Evolutionary conservation across 2,113 vertebrate species (phyloP), one percentile per base, ranked within the genome.

Genomic region (Phylloscopus whistleri): DNA sequence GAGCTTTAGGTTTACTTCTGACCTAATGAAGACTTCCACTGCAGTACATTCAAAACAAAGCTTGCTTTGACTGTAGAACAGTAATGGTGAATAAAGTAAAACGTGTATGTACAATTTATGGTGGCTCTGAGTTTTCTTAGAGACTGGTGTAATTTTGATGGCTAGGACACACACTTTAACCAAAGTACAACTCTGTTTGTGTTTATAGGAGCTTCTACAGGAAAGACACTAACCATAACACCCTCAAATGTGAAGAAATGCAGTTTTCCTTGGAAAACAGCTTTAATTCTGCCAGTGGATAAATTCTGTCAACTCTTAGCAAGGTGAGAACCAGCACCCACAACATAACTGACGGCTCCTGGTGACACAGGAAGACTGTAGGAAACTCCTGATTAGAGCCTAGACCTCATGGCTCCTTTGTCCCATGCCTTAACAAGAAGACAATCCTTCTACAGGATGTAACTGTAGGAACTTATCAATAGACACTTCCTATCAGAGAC

Each of bases 401-500:
- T 66, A 96, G 94, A 96, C 91, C 90, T 85, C 31, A 6, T 41
- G 91, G 75, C 95, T 97, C 95, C 95, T 91, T 85, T 70, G 69
- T 90, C 56, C 76, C 88, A 44, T 43, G 68, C 27, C n/a, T 63
- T 48, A 85, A 73, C 64, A 75, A 80, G 58, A 85, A 77, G 95
- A 89, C 89, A 91, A 93, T 87, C 63, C 80, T 86, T 90, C 84
- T 44, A 80, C 86, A 94, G 93, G 93, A 95, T 96, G 75, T 73
- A 93, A 92, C 82, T 92, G 94, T 53, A 94, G 86, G 85, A 96
- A 96, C 91, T 95, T 96, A 93, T 95, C 96, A 96, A 77, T 81
- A 75, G 74, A 94, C 96, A 96, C 94, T 94, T 96, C 90, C 93
- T 88, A 95, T 89, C 94, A 76, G 49, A 60, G 70, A 52, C 78